Evolutionary conservation across 2,797 vertebrate species (phyloP), one percentile per base, ranked within the genome.

Genomic region (Rhynchonycteris naso): DNA sequence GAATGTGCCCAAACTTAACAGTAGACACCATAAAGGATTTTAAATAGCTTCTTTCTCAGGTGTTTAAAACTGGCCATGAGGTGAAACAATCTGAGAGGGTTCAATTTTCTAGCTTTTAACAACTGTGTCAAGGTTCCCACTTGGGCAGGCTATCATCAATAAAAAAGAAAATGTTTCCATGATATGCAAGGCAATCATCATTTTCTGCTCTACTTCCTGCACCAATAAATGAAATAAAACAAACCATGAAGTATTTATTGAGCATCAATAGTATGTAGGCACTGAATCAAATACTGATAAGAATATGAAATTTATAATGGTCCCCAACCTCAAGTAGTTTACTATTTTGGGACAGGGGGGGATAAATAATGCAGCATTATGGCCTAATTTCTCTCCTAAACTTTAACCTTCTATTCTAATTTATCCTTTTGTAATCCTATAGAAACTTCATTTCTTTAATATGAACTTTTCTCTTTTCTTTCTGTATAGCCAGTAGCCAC

Each of bases 151-250:
- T 76, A 38, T 87, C 63, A 68, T 52, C 14, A 68, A 75, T 52
- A 50, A 78, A 74, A 68, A 76, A 66, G 33, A 88, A 90, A 94
- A 69, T 50, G 10, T 63, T 69, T 83, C 88, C 50, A 74, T 88
- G 56, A 18, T 85, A 65, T 52, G 1, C 22, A 47, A 88, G 21
- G 26, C 3, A 52, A 59, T 58, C 1, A 24, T 72, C 85, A 91
- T 79, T 47, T 58, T 75, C n/a, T 85, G 52, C 2, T 84, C 35
- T 38, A 68, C 9, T 58, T 83, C 58, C 88, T 84, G 9, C 15
- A 74, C 24, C 76, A 81, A 69, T 72, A 56, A 92, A 58, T 90
- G 24, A 86, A 89, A 89, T 33, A 90, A 88, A 94, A 69, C 12
- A 84, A 92, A 47, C 16, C 15, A 66, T n/a, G 18, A 93, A 76